phyloP scores from a whole-genome alignment of 2,888 invertebrate species.

The Rhynchonema sp. region DNA sequence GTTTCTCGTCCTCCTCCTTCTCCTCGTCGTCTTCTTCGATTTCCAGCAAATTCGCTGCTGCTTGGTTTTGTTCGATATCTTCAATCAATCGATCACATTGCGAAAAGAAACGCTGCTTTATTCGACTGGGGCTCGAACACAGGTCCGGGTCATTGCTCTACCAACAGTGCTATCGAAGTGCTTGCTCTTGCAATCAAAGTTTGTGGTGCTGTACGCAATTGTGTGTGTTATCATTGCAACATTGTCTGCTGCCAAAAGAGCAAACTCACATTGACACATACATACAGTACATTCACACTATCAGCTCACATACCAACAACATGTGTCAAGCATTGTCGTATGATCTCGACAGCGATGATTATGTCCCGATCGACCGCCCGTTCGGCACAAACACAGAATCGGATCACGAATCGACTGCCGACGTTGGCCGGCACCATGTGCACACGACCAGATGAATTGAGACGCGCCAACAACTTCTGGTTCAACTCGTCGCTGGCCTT shows the following conservation, averaged over 20 bases:
- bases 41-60: not conserved
- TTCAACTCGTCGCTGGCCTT: slow-evolving; percentile 48
- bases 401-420: slow-evolving; percentile 21
- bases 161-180: too few species aligned
- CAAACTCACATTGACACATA: too few species aligned
- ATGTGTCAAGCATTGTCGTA: slow-evolving; percentile 26
- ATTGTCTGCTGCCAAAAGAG: too few species aligned
- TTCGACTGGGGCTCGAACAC: too few species aligned
- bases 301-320: slow-evolving; percentile 53
- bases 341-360: slow-evolving; percentile 34
- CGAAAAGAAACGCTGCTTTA: too few species aligned
- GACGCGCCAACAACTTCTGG: slow-evolving; percentile 67
- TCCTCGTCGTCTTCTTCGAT: slow-evolving; percentile 16
- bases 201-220: too few species aligned
- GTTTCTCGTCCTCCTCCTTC: slow-evolving; percentile 9
- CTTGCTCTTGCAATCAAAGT: not conserved
- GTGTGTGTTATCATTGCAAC: too few species aligned
- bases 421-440: slow-evolving; percentile 55
- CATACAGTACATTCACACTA: too few species aligned
- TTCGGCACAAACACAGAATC: slow-evolving; percentile 75
- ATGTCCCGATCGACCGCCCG: slow-evolving; percentile 62
- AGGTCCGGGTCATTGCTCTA: too few species aligned
- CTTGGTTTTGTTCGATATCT: too few species aligned
- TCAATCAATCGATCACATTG: too few species aligned
- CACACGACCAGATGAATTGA: slow-evolving; percentile 80